Conservation (phyloP, 2,888 invertebrate species). For the Didymodactylos carnosus region DNA sequence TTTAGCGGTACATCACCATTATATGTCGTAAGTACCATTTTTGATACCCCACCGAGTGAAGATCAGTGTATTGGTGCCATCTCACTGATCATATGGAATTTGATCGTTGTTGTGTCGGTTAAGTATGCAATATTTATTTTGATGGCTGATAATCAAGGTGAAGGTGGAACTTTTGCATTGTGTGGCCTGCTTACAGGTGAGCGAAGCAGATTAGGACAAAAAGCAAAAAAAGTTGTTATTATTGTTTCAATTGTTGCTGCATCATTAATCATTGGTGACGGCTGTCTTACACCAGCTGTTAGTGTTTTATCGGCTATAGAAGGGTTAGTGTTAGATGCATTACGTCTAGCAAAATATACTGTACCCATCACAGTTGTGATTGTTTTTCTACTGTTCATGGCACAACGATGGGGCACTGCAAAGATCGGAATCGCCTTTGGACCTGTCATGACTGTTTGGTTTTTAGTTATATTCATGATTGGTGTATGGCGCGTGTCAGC, state of each 20-base stretch:
- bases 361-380: background rate
- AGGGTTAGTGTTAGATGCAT: background rate
- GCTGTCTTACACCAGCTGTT: background rate
- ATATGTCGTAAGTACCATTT: background rate
- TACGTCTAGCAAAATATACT: background rate
- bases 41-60: background rate
- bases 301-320: background rate
- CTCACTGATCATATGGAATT: background rate
- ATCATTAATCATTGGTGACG: background rate
- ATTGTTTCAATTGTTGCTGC: background rate
- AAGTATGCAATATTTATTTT: background rate
- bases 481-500: background rate
- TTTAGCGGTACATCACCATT: background rate
- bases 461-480: background rate
- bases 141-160: background rate
- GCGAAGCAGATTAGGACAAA: background rate
- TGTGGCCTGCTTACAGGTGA: background rate
- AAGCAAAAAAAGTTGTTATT: background rate
- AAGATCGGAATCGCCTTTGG: background rate
- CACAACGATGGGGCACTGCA: background rate
- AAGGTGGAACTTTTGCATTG: background rate
- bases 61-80: background rate
- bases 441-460: background rate
- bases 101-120: background rate
- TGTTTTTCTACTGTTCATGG: background rate